Percentiles rank a stretch among this genome's conserved stretches.
These are phyloP conservation scores for Melanophora roralis DNA, from an alignment of 2,888 invertebrate genomes.

Conservation along the genomic window DNA sequence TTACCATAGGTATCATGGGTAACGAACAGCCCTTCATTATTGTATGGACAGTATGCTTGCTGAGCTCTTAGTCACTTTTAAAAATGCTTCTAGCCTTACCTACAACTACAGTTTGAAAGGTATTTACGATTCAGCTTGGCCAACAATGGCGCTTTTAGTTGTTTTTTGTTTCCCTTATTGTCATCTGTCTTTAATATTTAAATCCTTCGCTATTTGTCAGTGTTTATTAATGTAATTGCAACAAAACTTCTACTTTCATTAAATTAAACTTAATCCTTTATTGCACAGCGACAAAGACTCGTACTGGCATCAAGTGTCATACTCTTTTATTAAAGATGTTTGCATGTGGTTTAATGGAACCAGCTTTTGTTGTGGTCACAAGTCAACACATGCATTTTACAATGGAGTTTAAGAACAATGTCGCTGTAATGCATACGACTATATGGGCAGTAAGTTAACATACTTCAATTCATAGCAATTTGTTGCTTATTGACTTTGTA, in stretches of 20 bases:
- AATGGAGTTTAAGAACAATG: neutral
- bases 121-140: no score
- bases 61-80: no score
- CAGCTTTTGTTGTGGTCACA: conserved; percentile 38
- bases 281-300: conserved; percentile 15
- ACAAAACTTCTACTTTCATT: conserved; percentile 52
- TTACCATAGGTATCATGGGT: no score
- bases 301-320: conserved; percentile 36
- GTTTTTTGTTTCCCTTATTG: neutral
- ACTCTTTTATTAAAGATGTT: conserved; percentile 22
- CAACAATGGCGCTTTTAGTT: no score
- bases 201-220: conserved; percentile 41
- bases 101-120: no score
- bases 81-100: no score
- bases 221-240: conserved; percentile 42
- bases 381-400: conserved; percentile 30
- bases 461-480: neutral
- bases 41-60: no score
- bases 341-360: conserved; percentile 5
- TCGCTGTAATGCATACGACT: neutral
- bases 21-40: no score
- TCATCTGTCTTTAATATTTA: conserved; percentile 12
- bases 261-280: conserved; percentile 44
- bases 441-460: neutral
- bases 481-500: neutral